Percentiles rank a stretch among this genome's conserved stretches.
Evolutionary conservation across 2,888 invertebrate species (phyloP).

Genomic region (Trilocha varians): DNA sequence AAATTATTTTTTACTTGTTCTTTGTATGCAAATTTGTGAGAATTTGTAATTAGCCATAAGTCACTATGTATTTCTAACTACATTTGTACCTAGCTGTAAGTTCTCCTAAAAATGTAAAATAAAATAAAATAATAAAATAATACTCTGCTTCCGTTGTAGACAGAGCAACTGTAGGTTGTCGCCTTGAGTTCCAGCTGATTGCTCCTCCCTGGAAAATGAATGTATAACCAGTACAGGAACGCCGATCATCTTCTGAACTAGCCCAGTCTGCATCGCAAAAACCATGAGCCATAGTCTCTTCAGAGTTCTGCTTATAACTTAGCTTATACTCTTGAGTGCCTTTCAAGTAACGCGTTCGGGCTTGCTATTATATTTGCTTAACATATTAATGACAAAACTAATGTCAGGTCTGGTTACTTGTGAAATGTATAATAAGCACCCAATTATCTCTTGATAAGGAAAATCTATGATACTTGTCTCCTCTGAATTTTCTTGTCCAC

Average conservation of each 20-base stretch:
- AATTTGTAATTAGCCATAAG: too few species aligned
- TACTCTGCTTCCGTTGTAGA: too few species aligned
- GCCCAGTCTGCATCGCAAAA: slow-evolving; percentile 24
- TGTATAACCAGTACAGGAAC: too few species aligned
- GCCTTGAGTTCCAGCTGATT: slow-evolving; percentile 17
- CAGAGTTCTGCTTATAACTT: slow-evolving; percentile 4
- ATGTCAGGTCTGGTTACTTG: slow-evolving; percentile 18
- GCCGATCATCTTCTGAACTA: too few species aligned
- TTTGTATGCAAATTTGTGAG: too few species aligned
- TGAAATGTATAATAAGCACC: slow-evolving; percentile 12
- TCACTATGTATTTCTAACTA: too few species aligned
- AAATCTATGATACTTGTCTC: slow-evolving; percentile 5
- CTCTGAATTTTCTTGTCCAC: slow-evolving; percentile 5
- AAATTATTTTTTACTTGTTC: too few species aligned
- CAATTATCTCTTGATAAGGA: slow-evolving; percentile 12
- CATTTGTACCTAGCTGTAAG: too few species aligned
- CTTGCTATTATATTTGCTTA: slow-evolving; percentile 17
- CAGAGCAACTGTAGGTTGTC: slow-evolving; percentile 14
- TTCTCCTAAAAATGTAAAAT: too few species aligned
- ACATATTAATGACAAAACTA: slow-evolving; percentile 12
- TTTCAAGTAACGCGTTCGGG: slow-evolving; percentile 18
- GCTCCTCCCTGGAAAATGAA: slow-evolving; percentile 18
- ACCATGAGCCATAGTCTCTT: slow-evolving; percentile 7
- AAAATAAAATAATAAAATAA: too few species aligned
- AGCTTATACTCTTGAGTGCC: slow-evolving; percentile 12